Percentiles rank a stretch among this genome's conserved stretches.
Conservation (phyloP, 2,797 vertebrate species). For the Menidia menidia region DNA sequence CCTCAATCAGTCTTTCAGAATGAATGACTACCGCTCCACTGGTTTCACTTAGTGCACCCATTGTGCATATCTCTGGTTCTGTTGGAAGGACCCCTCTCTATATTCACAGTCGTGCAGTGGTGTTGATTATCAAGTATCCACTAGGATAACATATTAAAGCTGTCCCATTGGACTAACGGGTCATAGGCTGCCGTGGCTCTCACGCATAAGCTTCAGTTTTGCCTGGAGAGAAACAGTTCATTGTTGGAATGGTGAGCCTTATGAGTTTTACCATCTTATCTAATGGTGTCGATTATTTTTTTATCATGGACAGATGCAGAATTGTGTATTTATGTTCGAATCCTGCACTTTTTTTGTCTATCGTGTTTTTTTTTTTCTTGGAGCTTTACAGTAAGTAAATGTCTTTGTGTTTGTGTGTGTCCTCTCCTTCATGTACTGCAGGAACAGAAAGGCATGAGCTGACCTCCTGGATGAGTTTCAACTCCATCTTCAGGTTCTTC, state of each 20-base stretch:
- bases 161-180: slow-evolving; percentile 64
- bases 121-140: slow-evolving; percentile 78
- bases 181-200: slow-evolving; percentile 73
- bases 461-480: slow-evolving; percentile 95
- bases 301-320: neutral
- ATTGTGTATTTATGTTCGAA: slow-evolving; percentile 8
- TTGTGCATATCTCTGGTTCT: slow-evolving; percentile 79
- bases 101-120: slow-evolving; percentile 35
- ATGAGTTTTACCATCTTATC: slow-evolving; percentile 19
- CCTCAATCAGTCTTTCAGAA: slow-evolving; percentile 74
- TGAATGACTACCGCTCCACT: slow-evolving; percentile 81
- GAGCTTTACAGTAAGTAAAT: slow-evolving; percentile 15
- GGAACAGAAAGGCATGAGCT: slow-evolving; percentile 96
- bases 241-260: slow-evolving; percentile 23
- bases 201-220: slow-evolving; percentile 51
- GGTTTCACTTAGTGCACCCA: slow-evolving; percentile 78
- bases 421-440: slow-evolving; percentile 59
- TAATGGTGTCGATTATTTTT: slow-evolving; percentile 5
- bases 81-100: slow-evolving; percentile 63
- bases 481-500: slow-evolving; percentile 95
- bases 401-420: slow-evolving; percentile 30
- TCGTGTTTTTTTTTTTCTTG: slow-evolving; percentile 1
- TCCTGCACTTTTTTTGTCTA: neutral
- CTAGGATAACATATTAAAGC: slow-evolving; percentile 74
- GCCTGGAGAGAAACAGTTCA: slow-evolving; percentile 23